Base-by-base conservation (phyloP, 2,797 vertebrate species). In the Sebastes itinus region DNA sequence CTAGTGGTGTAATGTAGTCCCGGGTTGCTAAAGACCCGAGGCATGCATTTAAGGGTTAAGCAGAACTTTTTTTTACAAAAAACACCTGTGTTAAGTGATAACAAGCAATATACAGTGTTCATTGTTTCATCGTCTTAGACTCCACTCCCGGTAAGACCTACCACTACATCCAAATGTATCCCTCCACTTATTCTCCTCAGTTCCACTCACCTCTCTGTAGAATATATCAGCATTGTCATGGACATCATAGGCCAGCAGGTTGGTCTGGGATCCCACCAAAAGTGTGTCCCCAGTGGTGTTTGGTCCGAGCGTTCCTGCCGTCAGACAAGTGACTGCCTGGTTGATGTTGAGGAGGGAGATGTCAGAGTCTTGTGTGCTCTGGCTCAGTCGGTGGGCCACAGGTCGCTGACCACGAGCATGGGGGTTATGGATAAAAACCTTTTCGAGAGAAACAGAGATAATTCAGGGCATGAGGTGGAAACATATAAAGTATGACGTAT, bases 341-440 rank as follows among this genome's bases (percentile, higher is more conserved):
- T 98, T 99, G 89, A 99, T 97, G 92, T 98, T 99, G 65, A 99
- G 97, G 54, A 99, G 96, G 5, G 98, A 98, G 76, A 99, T 93
- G 66, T 99, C 98, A 0, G 97, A 96, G 88, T 99, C 98, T 81
- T 97, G 96, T 42, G 87, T 83, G 71, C 98, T 99, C 75, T 96
- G 97, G 80, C 95, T 95, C 90, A 97, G 90, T 16, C 97, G 94
- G 65, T 97, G 95, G 62, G 95, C 67, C 22, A 75, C 90, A 2
- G 94, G 82, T 71, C 93, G 96, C 89, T 97, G 97, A 68, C 94
- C 95, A 65, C 97, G 97, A 12, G 88, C 91, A 56, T 99, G 97
- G 82, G 99, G 99, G 80, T 98, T 99, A 69, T 99, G 99, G 89
- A 99, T 99, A 88, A 99, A 99, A 88, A 99, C 97, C 99, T 99